These are phyloP conservation scores for Tricholaema leucomelas DNA, from an alignment of 2,113 vertebrate species.

Conservation along the genomic window DNA sequence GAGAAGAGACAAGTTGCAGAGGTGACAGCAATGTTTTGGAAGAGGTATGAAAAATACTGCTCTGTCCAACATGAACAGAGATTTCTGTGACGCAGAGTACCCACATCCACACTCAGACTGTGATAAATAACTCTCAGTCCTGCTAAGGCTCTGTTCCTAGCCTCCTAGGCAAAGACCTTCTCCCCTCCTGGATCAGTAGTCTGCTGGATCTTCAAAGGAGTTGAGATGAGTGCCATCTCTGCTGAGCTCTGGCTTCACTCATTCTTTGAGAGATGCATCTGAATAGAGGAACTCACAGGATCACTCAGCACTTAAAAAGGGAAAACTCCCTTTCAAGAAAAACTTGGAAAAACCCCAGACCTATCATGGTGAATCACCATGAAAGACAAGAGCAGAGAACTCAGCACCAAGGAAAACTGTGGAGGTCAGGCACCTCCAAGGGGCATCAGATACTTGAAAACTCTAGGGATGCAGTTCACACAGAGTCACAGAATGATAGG, in stretches of 20 bases:
- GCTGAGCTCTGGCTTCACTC: not conserved
- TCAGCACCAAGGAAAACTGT: not conserved
- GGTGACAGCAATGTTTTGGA: not conserved
- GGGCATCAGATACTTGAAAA: not conserved
- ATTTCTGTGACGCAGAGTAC: not conserved
- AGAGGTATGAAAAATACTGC: not conserved
- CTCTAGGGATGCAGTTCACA: not conserved
- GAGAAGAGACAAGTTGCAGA: not conserved
- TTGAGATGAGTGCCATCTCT: not conserved
- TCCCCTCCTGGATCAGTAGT: not conserved
- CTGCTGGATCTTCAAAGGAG: not conserved
- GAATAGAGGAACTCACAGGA: not conserved
- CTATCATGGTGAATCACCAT: no score
- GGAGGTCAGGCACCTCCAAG: not conserved
- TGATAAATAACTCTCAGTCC: not conserved
- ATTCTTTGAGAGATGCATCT: not conserved
- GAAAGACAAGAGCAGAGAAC: not conserved
- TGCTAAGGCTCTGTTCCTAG: not conserved
- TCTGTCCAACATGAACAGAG: not conserved
- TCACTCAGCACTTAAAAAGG: not conserved
- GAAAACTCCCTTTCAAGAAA: not conserved
- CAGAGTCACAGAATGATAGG: no score
- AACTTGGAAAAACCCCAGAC: not conserved
- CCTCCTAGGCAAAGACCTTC: not conserved
- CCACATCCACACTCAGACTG: not conserved